phyloP scores from a whole-genome alignment of 2,888 invertebrate genomes.

The Andrena hattorfiana region DNA sequence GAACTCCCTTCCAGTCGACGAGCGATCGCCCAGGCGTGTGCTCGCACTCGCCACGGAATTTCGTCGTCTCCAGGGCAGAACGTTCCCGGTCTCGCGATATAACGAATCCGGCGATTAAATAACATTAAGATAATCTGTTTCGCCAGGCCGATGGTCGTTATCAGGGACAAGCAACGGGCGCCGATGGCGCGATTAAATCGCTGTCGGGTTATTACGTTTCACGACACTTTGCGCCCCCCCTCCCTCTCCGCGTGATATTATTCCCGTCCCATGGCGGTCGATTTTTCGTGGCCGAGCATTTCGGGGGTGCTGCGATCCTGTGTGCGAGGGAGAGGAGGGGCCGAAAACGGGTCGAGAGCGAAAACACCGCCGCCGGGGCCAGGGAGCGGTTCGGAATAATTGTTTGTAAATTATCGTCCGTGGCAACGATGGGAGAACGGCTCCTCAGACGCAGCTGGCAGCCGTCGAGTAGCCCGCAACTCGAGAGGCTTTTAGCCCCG shows the following conservation, averaged over 20 bases:
- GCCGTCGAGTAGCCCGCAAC: constrained; percentile 40
- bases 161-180: constrained; percentile 52
- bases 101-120: constrained; percentile 68
- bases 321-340: not conserved
- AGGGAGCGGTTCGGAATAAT: constrained; percentile 52
- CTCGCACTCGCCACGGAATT: constrained; percentile 23
- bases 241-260: constrained; percentile 11
- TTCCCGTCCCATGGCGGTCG: constrained; percentile 27
- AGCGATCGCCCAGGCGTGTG: not conserved
- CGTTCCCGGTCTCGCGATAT: constrained; percentile 36
- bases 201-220: constrained; percentile 57
- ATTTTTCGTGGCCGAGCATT: constrained; percentile 26
- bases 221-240: not conserved
- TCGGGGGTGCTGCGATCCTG: constrained; percentile 7
- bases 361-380: constrained; percentile 32
- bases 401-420: constrained; percentile 65
- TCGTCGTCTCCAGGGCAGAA: not conserved
- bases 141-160: constrained; percentile 59
- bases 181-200: constrained; percentile 59
- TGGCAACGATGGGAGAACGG: constrained; percentile 29
- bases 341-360: constrained; percentile 24
- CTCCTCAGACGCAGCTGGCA: constrained; percentile 58
- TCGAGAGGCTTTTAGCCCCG: constrained; percentile 53
- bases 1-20: not conserved
- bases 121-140: constrained; percentile 65